Base-by-base conservation (phyloP, 2,888 invertebrate species). In the Physocephala rufipes region DNA sequence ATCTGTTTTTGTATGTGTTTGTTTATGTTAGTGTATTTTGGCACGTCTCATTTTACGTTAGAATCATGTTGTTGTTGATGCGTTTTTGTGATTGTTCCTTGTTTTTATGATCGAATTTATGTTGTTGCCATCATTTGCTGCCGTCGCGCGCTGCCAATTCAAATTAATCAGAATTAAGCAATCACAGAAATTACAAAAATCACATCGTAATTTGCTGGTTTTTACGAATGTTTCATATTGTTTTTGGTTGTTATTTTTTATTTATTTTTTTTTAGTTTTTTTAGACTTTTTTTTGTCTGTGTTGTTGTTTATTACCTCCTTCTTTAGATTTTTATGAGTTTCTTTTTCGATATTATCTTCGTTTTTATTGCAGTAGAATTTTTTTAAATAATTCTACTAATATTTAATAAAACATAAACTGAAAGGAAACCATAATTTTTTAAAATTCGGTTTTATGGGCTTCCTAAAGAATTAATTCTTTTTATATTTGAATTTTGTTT, bases 121-220 rank as follows among this genome's bases (percentile, higher is more conserved):
- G 36, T 36, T 36, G 36, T 36, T 36, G n/a, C n/a, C n/a, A 36
- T 36, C 9, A 7, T 4, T 36, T 36, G 36, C 36, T 36, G 4
- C 9, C 9, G 9, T 9, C 36, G 36, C 36, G 76, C 78, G 68
- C 66, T 73, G 76, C 78, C 81, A 81, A 82, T 82, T 81, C 82
- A 79, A 82, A 83, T 82, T 82, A 82, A 82, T 82, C 83, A 82
- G 82, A 82, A 82, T 82, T 82, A 82, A 79, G 80, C 84, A 82
- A 84, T 84, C 83, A 82, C 84, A 83, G 83, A 84, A 82, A 84
- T 82, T 83, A 83, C 81, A 81, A 82, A 83, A 82, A 83, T 82
- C 82, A 81, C 82, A 82, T 78, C 78, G 84, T 80, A 81, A 81
- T 83, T 78, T 81, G 45, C 67, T 66, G 66, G 66, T 21, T 55